phyloP scores from a whole-genome alignment of 2,888 invertebrate species.

The Ceraclea dissimilis region DNA sequence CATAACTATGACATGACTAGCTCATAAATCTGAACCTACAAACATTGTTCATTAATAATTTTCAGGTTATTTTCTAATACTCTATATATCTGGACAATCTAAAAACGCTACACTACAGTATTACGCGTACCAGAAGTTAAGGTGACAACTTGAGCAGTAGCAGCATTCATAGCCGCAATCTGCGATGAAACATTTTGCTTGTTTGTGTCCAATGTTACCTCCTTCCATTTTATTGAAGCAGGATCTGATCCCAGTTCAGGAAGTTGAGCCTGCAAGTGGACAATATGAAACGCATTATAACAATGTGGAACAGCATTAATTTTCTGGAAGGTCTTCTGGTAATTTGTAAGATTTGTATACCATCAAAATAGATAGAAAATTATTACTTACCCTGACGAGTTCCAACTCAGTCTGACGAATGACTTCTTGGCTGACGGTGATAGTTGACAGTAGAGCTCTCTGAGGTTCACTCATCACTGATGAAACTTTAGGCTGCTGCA shows the following conservation, averaged over 20 bases:
- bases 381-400: slow-evolving; percentile 45
- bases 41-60: too few species aligned
- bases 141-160: slow-evolving; percentile 94
- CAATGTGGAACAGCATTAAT: slow-evolving; percentile 46
- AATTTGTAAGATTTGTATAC: not conserved
- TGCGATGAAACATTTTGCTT: slow-evolving; percentile 95
- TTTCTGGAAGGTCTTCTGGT: not conserved
- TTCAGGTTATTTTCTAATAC: too few species aligned
- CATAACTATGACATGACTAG: slow-evolving; percentile 3
- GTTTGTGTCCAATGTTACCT: slow-evolving; percentile 87
- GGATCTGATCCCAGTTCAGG: slow-evolving; percentile 78
- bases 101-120: too few species aligned
- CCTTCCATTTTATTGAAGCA: slow-evolving; percentile 88
- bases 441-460: slow-evolving; percentile 84
- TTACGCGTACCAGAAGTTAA: slow-evolving; percentile 59
- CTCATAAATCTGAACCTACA: too few species aligned
- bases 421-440: slow-evolving; percentile 80
- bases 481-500: slow-evolving; percentile 79
- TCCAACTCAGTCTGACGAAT: slow-evolving; percentile 81
- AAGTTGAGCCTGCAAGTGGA: slow-evolving; percentile 24
- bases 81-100: too few species aligned
- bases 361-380: not conserved
- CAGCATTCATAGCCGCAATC: slow-evolving; percentile 98
- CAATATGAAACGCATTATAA: not conserved
- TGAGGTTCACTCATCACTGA: slow-evolving; percentile 86